Evolutionary conservation across 2,797 vertebrate species (phyloP).

Genomic region (Muraenolepis orangiensis): DNA sequence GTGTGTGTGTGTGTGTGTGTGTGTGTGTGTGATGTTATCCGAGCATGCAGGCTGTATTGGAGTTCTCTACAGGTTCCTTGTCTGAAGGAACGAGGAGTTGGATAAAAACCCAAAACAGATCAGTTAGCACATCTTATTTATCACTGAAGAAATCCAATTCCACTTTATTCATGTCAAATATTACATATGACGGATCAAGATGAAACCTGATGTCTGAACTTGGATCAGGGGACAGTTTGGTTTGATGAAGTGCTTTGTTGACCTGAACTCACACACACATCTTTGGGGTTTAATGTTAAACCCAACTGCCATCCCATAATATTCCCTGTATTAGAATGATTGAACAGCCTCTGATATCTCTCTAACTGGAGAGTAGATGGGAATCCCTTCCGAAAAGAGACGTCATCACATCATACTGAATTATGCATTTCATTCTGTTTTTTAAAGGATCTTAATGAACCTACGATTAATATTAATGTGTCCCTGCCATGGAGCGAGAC

Average conservation of each 20-base stretch:
- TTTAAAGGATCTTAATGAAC: no score
- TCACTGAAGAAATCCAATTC: background rate
- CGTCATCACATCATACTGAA: no score
- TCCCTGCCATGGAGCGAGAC: no score
- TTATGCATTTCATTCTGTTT: no score
- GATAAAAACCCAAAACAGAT: background rate
- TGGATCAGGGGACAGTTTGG: background rate
- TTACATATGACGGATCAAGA: background rate
- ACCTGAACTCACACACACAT: background rate
- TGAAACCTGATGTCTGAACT: background rate
- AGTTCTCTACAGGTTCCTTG: background rate
- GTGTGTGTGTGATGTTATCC: conserved; percentile 3
- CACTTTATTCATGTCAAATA: background rate
- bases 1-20: conserved; percentile 18
- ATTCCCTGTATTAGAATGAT: no score
- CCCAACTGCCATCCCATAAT: no score
- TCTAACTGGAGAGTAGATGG: no score
- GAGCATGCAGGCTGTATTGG: background rate
- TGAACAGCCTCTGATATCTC: no score
- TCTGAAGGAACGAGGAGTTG: background rate
- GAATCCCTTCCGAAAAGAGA: no score
- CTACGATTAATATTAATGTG: no score
- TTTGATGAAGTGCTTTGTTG: background rate
- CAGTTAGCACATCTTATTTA: background rate
- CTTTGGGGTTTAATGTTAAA: background rate